Conservation (phyloP, 2,888 invertebrate genomes). For the Eupithecia pulchellata region DNA sequence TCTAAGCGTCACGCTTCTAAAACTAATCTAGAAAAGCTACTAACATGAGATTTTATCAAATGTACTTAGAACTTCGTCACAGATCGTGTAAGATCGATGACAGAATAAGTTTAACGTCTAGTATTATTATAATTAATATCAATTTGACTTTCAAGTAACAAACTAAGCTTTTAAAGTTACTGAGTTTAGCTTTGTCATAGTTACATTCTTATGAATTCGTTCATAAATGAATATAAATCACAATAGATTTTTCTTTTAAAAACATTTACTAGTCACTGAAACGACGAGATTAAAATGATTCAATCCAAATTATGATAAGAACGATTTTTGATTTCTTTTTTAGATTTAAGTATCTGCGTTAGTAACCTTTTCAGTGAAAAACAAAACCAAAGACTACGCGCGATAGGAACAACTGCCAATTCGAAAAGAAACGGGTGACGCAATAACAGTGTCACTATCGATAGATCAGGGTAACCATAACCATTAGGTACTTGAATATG, state of each 20-base stretch:
- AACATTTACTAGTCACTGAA: background rate
- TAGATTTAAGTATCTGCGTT: no score
- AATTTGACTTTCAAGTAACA: background rate
- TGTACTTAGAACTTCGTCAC: background rate
- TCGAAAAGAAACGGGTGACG: no score
- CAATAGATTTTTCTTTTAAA: background rate
- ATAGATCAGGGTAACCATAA: no score
- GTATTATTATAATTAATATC: background rate
- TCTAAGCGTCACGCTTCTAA: no score
- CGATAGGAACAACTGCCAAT: background rate
- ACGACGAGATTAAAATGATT: background rate
- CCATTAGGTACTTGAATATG: no score
- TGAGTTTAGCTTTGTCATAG: background rate
- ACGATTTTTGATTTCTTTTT: background rate
- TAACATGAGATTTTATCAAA: background rate
- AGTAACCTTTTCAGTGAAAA: background rate
- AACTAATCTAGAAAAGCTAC: background rate
- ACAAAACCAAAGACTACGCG: background rate
- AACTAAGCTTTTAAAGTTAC: background rate
- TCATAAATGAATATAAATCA: constrained; percentile 4
- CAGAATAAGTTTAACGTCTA: background rate
- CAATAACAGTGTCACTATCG: no score
- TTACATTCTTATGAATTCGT: background rate
- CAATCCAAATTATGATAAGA: background rate
- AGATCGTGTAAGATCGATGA: background rate